These are phyloP conservation scores for Gambusia holbrooki DNA, from an alignment of 2,113 vertebrate species.

Conservation along the genomic window DNA sequence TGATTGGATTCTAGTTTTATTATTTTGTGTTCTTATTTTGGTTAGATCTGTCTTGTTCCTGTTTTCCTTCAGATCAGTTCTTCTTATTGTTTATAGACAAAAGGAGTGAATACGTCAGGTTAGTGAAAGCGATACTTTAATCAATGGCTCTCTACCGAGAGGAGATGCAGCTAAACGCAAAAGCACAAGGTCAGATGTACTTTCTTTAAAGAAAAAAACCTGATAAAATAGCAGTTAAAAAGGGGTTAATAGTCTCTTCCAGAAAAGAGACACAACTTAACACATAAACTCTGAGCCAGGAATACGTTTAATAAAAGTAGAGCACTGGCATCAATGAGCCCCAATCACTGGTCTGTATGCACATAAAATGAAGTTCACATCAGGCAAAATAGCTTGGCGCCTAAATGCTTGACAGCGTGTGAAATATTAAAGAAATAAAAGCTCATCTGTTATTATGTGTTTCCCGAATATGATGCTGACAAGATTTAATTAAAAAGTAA, in stretches of 20 bases:
- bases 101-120: too few species aligned
- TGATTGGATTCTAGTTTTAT: too few species aligned
- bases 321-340: not conserved
- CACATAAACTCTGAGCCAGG: not conserved
- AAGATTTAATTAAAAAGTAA: slow-evolving; percentile 15
- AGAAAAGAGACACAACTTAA: not conserved
- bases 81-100: too few species aligned
- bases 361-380: not conserved
- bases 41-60: too few species aligned
- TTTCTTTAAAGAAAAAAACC: too few species aligned
- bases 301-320: not conserved
- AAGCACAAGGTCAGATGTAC: too few species aligned
- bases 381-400: not conserved
- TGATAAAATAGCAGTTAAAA: too few species aligned
- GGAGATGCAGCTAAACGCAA: too few species aligned
- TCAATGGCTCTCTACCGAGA: too few species aligned
- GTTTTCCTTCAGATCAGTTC: too few species aligned
- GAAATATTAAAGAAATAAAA: not conserved
- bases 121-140: too few species aligned
- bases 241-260: not conserved
- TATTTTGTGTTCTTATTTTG: too few species aligned
- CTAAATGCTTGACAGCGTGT: not conserved
- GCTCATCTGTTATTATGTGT: not conserved
- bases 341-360: not conserved
- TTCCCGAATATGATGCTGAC: not conserved